Base-by-base conservation (phyloP, 53 echinoderm and acorn worm genomes). In the Stichopus horrens region DNA sequence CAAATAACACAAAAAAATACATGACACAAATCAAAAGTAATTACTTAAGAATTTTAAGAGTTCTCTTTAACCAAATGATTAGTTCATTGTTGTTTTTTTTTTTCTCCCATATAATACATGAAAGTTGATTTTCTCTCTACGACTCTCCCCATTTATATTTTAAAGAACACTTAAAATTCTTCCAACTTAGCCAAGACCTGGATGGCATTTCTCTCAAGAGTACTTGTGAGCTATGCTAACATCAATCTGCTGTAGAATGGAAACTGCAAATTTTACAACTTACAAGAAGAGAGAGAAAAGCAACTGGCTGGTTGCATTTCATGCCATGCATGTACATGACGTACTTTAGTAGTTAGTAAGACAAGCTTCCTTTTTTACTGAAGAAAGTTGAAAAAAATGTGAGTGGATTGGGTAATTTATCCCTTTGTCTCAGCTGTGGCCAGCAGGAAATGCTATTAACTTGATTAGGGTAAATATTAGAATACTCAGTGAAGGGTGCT, bases 401-500 rank as follows among this genome's bases (percentile, higher is more conserved):
- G 63, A 63, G 63, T 63, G 63, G 63, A 63, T 63, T 63, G 63
- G 37, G 63, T 63, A 63, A 63, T 63, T 63, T 63, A 63, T 63
- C 63, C 63, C 63, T 63, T 37, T 63, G 63, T 63, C 63, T 63
- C 63, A 63, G 7, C 63, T 63, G 63, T 63, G 63, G 63, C 63
- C 63, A 63, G 16, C 10, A 63, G 63, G 63, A 63, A 37, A 63
- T 63, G 63, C 63, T 63, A 63, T 63, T 63, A 63, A 63, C 11
- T 63, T 63, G 63, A 63, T 63, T 63, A 63, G 63, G 16, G 16
- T 63, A 63, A 63, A 63, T 63, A 63, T 63, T 63, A 63, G 63
- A 63, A 63, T 63, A 16, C 37, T 37, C 16, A 63, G 63, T 63
- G 63, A 63, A 63, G 63, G 63, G 63, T 63, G 11, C 16, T 37